A percentile compares a stretch with the other conserved stretches of the same genome.
These are phyloP conservation scores for Ptychodera flava DNA, from an alignment of 35 echinoderm and acorn worm genomes.

Conservation along the genomic window DNA sequence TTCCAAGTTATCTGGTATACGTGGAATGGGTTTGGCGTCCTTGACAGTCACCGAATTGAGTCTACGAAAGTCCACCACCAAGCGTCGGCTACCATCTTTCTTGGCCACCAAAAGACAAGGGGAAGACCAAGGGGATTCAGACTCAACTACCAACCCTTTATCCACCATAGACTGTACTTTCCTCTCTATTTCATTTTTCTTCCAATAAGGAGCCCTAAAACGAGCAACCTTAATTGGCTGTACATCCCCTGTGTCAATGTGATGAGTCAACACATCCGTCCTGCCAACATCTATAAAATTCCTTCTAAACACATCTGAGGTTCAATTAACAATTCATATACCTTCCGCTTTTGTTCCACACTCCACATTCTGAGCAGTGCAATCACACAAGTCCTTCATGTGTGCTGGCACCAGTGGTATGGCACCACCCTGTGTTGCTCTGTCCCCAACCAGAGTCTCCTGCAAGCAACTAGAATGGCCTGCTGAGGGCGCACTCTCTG, in stretches of 20 bases:
- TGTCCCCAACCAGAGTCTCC: background rate
- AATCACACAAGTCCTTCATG: background rate
- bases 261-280: background rate
- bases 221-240: background rate
- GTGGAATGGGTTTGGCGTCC: conserved; percentile 14
- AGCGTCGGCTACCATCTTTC: conserved; percentile 14
- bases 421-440: background rate
- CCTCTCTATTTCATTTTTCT: background rate
- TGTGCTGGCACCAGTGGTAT: background rate
- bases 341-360: conserved; percentile 3
- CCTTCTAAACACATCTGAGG: background rate
- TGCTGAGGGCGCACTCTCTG: background rate
- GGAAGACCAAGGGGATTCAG: background rate
- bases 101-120: conserved; percentile 9
- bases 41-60: conserved; percentile 20
- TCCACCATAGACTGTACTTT: background rate
- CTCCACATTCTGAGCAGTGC: background rate
- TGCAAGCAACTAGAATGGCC: background rate
- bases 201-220: background rate
- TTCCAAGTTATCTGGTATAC: conserved; percentile 14
- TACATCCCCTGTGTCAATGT: background rate
- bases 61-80: background rate
- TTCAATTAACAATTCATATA: background rate
- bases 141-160: too few species aligned
- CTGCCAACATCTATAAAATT: background rate